Base-by-base conservation (phyloP, 2,797 vertebrate species). In the Coilia nasus region DNA sequence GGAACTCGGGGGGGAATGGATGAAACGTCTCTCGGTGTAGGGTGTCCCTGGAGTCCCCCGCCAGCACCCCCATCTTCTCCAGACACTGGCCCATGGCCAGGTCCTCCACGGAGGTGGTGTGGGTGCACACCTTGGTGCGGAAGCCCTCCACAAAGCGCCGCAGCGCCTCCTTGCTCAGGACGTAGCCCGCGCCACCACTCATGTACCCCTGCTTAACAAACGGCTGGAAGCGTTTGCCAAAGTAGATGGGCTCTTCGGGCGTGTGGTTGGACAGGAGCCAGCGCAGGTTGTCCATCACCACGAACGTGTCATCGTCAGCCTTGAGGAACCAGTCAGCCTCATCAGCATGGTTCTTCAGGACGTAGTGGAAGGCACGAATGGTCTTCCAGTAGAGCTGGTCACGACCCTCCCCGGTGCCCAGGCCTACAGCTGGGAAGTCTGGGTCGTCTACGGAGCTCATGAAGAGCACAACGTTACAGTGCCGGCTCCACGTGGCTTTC, bases 351-450 rank as follows among this genome's bases (percentile, higher is more conserved):
- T 96, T 93, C 87, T 94, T 90, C 19, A 96, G 91, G 11, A 94
- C 92, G 0, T 97, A 97, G n/a, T 97, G 96, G 89, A 97, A 97
- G 47, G 97, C 97, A 28, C 92, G 93, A 85, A 97, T 97, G 64
- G 94, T 96, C 87, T 97, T 96, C 95, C 94, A 93, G 90, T 96
- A 97, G 11, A 96, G 94, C 83, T 96, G 94, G 87, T 96, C 94
- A 0, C 94, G 93, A 28, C 94, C 96, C 88, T 97, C 97, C 21
- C 89, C 92, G 0, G 96, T 96, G 15, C 90, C 95, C 75, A 97
- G 90, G 25, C 96, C 97, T 57, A 97, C 93, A 0, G 96, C 91
- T 41, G 96, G 96, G 83, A 97, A 96, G 86, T 88, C 88, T 0
- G 82, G 86, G 87, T 96, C 93, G 0, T 93, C 90, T 82, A 85